phyloP scores from a whole-genome alignment of 1,140 invertebrate species.

The Eriosoma lanigerum region DNA sequence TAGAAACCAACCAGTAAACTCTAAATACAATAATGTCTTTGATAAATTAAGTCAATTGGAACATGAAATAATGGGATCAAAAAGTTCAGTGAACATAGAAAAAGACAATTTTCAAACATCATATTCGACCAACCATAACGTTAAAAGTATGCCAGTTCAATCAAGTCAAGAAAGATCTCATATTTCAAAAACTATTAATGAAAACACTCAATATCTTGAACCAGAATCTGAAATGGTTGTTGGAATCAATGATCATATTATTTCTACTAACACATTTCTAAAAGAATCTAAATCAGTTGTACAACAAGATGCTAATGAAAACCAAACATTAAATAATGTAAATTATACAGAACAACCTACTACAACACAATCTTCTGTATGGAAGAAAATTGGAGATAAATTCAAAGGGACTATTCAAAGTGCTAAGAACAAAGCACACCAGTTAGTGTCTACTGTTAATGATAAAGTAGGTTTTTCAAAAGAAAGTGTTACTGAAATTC shows the following conservation, averaged over 20 bases:
- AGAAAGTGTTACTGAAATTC: background rate
- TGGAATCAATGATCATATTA: background rate
- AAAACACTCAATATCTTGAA: slow-evolving; percentile 34
- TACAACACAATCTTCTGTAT: slow-evolving; percentile 6
- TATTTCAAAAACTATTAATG: slow-evolving; percentile 8
- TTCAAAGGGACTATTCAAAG: slow-evolving; percentile 1
- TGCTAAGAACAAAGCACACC: slow-evolving; percentile 6
- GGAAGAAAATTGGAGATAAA: slow-evolving; percentile 38
- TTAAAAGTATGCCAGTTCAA: slow-evolving; percentile 40
- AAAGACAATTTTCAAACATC: slow-evolving; percentile 26
- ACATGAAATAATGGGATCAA: slow-evolving; percentile 18
- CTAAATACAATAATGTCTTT: slow-evolving; percentile 14
- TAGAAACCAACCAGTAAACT: background rate
- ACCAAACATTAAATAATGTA: background rate
- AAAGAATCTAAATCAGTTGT: background rate
- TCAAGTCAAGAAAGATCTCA: slow-evolving; percentile 2
- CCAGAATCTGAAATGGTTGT: slow-evolving; percentile 13
- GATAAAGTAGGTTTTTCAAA: slow-evolving; percentile 34
- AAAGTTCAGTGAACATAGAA: slow-evolving; percentile 4
- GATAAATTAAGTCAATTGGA: slow-evolving; percentile 28
- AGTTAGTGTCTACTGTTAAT: slow-evolving; percentile 26
- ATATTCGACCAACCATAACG: slow-evolving; percentile 2
- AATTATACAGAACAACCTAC: background rate
- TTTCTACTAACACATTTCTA: background rate
- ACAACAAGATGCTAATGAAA: background rate